Evolutionary conservation across 2,797 vertebrate genomes (phyloP).

Genomic region (Alfaro cultratus): DNA sequence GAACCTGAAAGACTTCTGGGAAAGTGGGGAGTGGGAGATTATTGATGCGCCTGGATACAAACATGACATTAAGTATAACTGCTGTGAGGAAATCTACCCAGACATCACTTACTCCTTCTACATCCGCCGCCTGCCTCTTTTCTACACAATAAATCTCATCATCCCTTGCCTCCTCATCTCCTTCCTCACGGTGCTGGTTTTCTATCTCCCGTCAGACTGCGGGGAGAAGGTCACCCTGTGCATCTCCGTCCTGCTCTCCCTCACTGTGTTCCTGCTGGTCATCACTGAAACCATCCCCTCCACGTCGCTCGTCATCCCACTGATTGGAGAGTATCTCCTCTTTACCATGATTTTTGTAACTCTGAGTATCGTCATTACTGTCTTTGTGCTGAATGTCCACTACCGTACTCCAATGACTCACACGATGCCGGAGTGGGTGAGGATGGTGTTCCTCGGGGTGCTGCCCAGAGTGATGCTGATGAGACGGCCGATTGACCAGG

Average conservation of each 20-base stretch:
- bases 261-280: conserved; percentile 94
- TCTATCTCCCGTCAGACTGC: conserved; percentile 95
- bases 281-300: conserved; percentile 97
- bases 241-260: conserved; percentile 93
- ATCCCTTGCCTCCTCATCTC: conserved; percentile 95
- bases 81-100: conserved; percentile 95
- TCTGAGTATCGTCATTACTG: conserved; percentile 92
- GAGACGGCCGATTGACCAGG: conserved; percentile 85
- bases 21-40: conserved; percentile 97
- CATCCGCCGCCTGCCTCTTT: conserved; percentile 92
- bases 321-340: conserved; percentile 94
- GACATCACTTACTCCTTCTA: conserved; percentile 98
- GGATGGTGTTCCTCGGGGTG: conserved; percentile 83
- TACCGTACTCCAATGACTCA: conserved; percentile 91
- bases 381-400: conserved; percentile 94
- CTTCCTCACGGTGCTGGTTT: conserved; percentile 93
- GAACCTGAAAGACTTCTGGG: conserved; percentile 95
- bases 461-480: conserved; percentile 89
- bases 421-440: conserved; percentile 91
- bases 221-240: conserved; percentile 95
- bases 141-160: conserved; percentile 94
- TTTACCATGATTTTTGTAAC: conserved; percentile 98
- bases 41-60: conserved; percentile 94
- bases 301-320: conserved; percentile 92
- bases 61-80: conserved; percentile 97